Conservation (phyloP, 2,113 vertebrate species). For the Hiodon tergisus region DNA sequence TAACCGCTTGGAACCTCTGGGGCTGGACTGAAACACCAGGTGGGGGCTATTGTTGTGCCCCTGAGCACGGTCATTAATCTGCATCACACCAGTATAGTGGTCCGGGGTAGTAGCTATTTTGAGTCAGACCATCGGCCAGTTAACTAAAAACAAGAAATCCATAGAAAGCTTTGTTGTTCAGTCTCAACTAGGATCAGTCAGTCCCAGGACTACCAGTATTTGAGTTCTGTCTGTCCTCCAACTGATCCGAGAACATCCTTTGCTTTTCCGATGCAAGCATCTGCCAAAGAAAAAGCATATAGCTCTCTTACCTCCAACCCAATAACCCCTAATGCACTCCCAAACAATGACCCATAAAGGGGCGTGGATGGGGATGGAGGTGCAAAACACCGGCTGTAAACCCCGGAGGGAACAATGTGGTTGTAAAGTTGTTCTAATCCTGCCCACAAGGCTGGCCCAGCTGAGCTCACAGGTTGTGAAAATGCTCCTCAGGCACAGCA, state of each 20-base stretch:
- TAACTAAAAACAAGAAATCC: neutral
- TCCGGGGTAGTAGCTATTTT: neutral
- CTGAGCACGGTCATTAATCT: neutral
- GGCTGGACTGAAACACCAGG: neutral
- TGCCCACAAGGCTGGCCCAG: slow-evolving; percentile 4
- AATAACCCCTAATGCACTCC: slow-evolving; percentile 20
- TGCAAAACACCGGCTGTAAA: slow-evolving; percentile 21
- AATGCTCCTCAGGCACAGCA: slow-evolving; percentile 16
- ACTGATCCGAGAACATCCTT: neutral
- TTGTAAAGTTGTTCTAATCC: slow-evolving; percentile 24
- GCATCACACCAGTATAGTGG: neutral
- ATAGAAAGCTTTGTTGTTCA: neutral
- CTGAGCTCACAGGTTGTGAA: slow-evolving; percentile 20
- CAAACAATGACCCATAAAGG: slow-evolving; percentile 29
- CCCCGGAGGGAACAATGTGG: slow-evolving; percentile 14
- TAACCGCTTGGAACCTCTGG: neutral
- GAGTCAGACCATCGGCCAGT: neutral
- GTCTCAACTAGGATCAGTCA: neutral
- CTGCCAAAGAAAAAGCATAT: slow-evolving; percentile 11
- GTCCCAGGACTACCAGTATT: too few relatives aligned
- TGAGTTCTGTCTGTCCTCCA: neutral
- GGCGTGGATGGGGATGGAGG: slow-evolving; percentile 10
- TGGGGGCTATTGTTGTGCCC: neutral
- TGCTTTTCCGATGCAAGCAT: slow-evolving; percentile 22
- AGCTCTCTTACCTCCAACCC: slow-evolving; percentile 1